Evolutionary conservation across 2,888 invertebrate genomes (phyloP), one percentile per base, ranked within the genome.

Genomic region (Galerucella calmariensis): DNA sequence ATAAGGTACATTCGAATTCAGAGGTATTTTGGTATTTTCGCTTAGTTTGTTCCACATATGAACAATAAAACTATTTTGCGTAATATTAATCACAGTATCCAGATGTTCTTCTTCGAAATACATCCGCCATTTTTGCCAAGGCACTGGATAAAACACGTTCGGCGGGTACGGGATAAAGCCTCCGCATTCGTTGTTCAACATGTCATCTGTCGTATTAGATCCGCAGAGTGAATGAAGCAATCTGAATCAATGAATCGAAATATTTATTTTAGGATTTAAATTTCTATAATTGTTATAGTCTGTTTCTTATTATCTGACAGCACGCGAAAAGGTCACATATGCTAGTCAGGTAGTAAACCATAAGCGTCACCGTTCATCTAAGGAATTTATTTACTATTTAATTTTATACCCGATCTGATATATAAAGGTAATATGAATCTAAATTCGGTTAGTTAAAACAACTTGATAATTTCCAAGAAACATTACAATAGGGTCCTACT

Each of bases 91-190:
- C 3, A 87, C 84, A 61, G 80, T 84, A 72, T 90, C 85, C 0
- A 87, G 79, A 58, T 88, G 82, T 11, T 87, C 83, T 0, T 85
- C 83, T 56, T 89, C 86, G 81, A 94, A 94, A 83, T 92, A 94
- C 77, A 89, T 84, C 1, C 84, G 84, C 91, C 92, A 93, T 10
- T 90, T 84, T 73, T 85, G 84, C 89, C 92, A 94, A 46, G 88
- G 88, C 27, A 94, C 88, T 0, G 93, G 92, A 84, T 94, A 94
- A 83, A 94, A 94, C 10, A 89, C 87, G 12, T 90, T 88, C 0
- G 90, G 90, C 0, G 91, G 90, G 79, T 79, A 90, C 91, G 0
- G 94, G 91, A 73, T 88, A 81, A 94, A 92, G 4, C 92, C 91
- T 41, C 86, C 83, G 79, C 93, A 93, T 27, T 89, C 88, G n/a